Evolutionary conservation across 2,888 invertebrate genomes (phyloP).

Genomic region (Axea sp.): DNA sequence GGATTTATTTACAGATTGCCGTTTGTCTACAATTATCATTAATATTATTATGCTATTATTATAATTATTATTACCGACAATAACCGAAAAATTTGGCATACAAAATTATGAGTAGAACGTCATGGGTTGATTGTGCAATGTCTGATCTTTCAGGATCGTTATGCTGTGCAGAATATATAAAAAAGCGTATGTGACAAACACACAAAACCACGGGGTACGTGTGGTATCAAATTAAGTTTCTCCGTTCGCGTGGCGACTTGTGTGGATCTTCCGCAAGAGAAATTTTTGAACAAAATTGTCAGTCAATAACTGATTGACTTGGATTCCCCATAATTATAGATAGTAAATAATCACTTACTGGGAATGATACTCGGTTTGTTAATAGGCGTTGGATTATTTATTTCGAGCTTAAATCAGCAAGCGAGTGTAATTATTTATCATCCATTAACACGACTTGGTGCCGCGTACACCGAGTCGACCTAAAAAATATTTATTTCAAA

Average conservation of each 20-base stretch:
- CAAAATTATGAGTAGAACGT: conserved; percentile 24
- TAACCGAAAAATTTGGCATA: not conserved
- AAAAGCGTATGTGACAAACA: conserved; percentile 6
- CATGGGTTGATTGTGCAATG: conserved; percentile 35
- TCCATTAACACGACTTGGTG: not conserved
- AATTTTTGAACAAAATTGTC: conserved; percentile 15
- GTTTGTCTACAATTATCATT: not conserved
- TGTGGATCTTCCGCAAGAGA: conserved; percentile 1
- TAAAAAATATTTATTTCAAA: not conserved
- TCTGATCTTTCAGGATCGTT: conserved; percentile 29
- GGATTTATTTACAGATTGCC: conserved; percentile 3
- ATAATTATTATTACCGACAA: conserved; percentile 17
- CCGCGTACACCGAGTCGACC: too few species aligned
- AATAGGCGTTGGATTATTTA: conserved; percentile 14
- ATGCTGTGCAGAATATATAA: conserved; percentile 5
- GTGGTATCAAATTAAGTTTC: conserved; percentile 39
- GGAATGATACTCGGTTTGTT: conserved; percentile 31
- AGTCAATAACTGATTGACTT: conserved; percentile 33
- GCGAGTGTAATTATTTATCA: conserved; percentile 4
- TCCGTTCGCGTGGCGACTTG: conserved; percentile 1
- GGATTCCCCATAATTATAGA: conserved; percentile 38
- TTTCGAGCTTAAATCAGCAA: conserved; percentile 5
- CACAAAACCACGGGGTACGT: conserved; percentile 3
- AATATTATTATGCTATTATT: conserved; percentile 21
- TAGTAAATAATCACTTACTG: conserved; percentile 43